A percentile compares a stretch with the other conserved stretches of the same genome.
These are phyloP conservation scores for Nyctalus aviator DNA, from an alignment of 2,797 vertebrate genomes.

Conservation along the genomic window DNA sequence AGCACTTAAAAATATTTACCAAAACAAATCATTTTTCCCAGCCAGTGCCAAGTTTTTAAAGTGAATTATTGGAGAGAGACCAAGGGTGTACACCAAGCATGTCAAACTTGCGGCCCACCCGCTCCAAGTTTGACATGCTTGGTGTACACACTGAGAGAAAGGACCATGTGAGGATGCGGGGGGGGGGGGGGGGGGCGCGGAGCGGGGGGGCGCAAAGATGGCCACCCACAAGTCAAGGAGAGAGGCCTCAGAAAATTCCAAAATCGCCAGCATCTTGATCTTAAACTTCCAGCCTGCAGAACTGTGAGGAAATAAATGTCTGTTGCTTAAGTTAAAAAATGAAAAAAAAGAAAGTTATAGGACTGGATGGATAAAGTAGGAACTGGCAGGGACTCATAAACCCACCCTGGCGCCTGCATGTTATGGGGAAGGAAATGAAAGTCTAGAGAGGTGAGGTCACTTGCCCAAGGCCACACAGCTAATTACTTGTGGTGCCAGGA, in stretches of 20 bases:
- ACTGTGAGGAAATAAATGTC: not conserved
- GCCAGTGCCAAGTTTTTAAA: not conserved
- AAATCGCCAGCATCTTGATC: not conserved
- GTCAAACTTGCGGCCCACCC: no score
- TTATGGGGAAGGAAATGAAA: not conserved
- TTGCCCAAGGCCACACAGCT: constrained; percentile 19
- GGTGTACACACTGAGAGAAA: not conserved
- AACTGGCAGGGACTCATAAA: not conserved
- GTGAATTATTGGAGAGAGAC: not conserved
- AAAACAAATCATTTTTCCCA: not conserved
- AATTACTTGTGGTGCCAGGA: not conserved
- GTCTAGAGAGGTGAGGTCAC: not conserved
- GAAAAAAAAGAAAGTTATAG: not conserved
- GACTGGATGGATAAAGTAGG: not conserved
- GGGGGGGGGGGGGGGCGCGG: no score
- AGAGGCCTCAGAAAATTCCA: not conserved
- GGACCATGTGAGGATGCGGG: not conserved
- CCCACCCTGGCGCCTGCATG: not conserved
- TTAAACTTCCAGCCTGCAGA: not conserved
- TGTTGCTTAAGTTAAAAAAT: not conserved
- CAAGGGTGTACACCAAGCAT: not conserved
- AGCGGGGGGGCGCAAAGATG: not conserved
- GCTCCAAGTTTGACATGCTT: no score
- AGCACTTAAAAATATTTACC: constrained; percentile 48
- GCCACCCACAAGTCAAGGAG: not conserved